Evolutionary conservation across 2,888 invertebrate species (phyloP).

Genomic region (Agrotis puta): DNA sequence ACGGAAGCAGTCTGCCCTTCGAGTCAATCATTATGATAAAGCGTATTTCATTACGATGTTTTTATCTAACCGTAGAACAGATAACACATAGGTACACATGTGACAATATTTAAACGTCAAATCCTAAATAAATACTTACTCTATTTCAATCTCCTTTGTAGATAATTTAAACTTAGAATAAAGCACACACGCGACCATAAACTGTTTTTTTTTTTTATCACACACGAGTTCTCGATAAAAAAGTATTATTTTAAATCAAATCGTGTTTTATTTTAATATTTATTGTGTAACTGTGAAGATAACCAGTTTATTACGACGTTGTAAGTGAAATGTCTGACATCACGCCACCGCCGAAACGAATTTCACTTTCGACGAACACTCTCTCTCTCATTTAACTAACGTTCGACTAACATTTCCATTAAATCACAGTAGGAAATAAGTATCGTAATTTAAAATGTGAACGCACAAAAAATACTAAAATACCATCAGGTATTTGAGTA

Average conservation of each 20-base stretch:
- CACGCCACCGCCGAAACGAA: constrained; percentile 74
- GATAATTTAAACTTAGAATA: constrained; percentile 32
- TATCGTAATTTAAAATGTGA: constrained; percentile 20
- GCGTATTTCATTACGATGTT: constrained; percentile 17
- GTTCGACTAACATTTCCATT: constrained; percentile 60
- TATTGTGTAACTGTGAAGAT: constrained; percentile 60
- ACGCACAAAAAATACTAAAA: constrained; percentile 9
- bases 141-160: constrained; percentile 24
- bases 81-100: constrained; percentile 36
- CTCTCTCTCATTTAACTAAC: constrained; percentile 83
- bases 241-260: constrained; percentile 10
- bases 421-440: constrained; percentile 15
- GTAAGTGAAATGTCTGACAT: constrained; percentile 79
- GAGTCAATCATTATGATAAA: constrained; percentile 58
- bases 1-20: constrained; percentile 52
- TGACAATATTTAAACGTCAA: constrained; percentile 33
- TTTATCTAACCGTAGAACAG: constrained; percentile 43
- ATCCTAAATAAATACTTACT: constrained; percentile 48
- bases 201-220: constrained; percentile 28
- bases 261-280: constrained; percentile 38
- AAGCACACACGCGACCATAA: constrained; percentile 17
- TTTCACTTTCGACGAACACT: constrained; percentile 84
- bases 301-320: constrained; percentile 70
- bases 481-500: not conserved
- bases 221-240: constrained; percentile 11